These are phyloP conservation scores for Nasonia vitripennis DNA, from an alignment of 1,140 invertebrate genomes.

Conservation along the genomic window DNA sequence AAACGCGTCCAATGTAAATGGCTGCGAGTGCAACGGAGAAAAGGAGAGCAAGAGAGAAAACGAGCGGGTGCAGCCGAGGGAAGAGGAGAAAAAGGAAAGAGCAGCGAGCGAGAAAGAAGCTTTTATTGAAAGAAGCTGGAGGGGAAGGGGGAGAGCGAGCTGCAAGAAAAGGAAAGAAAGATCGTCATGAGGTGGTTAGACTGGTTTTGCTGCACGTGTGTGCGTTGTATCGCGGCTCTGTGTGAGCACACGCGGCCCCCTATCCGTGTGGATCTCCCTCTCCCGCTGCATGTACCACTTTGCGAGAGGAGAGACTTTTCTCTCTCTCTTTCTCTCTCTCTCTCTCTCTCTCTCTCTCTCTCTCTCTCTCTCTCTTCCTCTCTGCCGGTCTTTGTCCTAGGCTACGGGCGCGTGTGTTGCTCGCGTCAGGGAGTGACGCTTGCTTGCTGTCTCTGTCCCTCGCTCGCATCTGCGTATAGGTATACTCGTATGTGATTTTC, in stretches of 20 bases:
- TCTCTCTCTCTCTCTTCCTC: slow-evolving; percentile 42
- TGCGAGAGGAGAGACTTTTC: slow-evolving; percentile 34
- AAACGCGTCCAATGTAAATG: neutral
- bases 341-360: slow-evolving; percentile 50
- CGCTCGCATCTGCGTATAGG: neutral
- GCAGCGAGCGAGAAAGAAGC: slow-evolving; percentile 44
- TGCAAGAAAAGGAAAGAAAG: slow-evolving; percentile 51
- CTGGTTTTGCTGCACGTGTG: slow-evolving; percentile 70
- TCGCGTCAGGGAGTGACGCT: slow-evolving; percentile 48
- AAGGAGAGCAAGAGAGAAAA: slow-evolving; percentile 2
- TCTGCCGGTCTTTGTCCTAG: slow-evolving; percentile 45
- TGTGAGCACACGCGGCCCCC: slow-evolving; percentile 45
- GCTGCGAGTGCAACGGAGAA: slow-evolving; percentile 41
- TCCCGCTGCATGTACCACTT: slow-evolving; percentile 52
- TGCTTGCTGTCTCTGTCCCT: neutral
- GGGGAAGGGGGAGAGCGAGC: slow-evolving; percentile 5
- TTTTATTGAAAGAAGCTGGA: slow-evolving; percentile 50
- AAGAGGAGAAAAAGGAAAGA: slow-evolving; percentile 34
- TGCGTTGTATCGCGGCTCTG: slow-evolving; percentile 52
- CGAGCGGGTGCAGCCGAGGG: slow-evolving; percentile 15
- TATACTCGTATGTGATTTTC: slow-evolving; percentile 28
- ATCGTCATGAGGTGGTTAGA: slow-evolving; percentile 73
- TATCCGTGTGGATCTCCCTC: slow-evolving; percentile 49
- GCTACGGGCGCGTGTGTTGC: slow-evolving; percentile 56
- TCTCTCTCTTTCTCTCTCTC: slow-evolving; percentile 38